phyloP scores from a whole-genome alignment of 2,888 invertebrate species.

The Eupsilia transversa region DNA sequence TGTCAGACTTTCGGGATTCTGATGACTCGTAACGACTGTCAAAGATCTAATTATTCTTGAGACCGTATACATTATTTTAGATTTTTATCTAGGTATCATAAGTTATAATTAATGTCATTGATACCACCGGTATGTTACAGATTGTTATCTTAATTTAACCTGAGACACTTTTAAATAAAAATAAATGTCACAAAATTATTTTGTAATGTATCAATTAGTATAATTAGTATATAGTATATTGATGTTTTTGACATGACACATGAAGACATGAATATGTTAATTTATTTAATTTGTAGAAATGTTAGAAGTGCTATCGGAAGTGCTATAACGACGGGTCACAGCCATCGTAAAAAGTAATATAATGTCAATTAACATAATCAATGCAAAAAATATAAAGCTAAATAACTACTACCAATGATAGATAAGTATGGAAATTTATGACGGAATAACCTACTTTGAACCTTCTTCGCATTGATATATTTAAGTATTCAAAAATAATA shows the following conservation, averaged over 20 bases:
- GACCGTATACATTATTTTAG: not conserved
- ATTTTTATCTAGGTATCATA: not conserved
- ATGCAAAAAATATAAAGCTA: not conserved
- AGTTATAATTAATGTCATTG: too few relatives aligned
- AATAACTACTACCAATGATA: not conserved
- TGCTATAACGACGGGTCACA: not conserved
- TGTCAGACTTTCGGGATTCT: too few relatives aligned
- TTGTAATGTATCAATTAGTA: conserved; percentile 6
- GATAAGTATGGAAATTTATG: not conserved
- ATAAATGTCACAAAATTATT: not conserved
- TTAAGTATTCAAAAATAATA: not conserved
- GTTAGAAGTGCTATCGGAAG: conserved; percentile 18
- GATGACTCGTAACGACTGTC: too few relatives aligned
- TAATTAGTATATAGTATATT: too few relatives aligned
- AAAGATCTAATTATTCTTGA: conserved; percentile 7
- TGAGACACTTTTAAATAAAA: not conserved
- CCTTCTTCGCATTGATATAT: not conserved
- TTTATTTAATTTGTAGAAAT: conserved; percentile 11
- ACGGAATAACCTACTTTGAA: not conserved
- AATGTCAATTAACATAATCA: conserved; percentile 7
- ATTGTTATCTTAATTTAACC: conserved; percentile 1
- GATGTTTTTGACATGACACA: not conserved
- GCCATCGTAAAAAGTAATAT: conserved; percentile 5
- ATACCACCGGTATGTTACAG: not conserved
- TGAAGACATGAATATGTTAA: not conserved